Base-by-base conservation (phyloP, 1,140 invertebrate genomes). In the Manduca sexta region DNA sequence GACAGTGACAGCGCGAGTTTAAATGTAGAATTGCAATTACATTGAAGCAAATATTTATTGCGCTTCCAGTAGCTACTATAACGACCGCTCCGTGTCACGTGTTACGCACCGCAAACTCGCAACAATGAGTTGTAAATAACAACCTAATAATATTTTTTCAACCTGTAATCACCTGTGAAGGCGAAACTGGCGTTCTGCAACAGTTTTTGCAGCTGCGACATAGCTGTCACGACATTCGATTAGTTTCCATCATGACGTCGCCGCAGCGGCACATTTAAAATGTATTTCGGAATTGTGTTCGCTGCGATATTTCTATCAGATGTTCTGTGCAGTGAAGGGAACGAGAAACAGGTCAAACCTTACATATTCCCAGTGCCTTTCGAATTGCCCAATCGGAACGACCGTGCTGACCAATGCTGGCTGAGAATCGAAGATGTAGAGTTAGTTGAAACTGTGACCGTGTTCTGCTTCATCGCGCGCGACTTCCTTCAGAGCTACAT, bases 321-420 rank as follows among this genome's bases (percentile, higher is more conserved):
- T 45, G 68, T 60, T 35, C 38, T 60, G 37, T 42, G 52, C 34
- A 45, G 55, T 40, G 56, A 69, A 35, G 52, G 38, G 10, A 46
- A 46, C 39, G 45, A 46, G 8, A 61, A 62, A 38, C 50, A 59
- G 11, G 49, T 50, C 0, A 76, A 63, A 49, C 66, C 72, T 2
- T 74, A 69, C 43, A 12, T 65, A n/a, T 62, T 82, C 17, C 79
- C 79, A 1, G 49, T 84, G 18, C 81, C 81, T 7, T 66, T 84
- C 37, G 67, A 83, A 17, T 45, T 84, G 29, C 79, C 81, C 3
- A 72, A 64, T 50, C 62, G 81, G 2, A 84, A 84, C 58, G 81
- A 84, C 31, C 69, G 72, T 14, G 49, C 81, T 3, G 71, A 84
- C 0, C 81, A 84, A 49, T 84, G 81, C 53, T 84, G 74, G 70